phyloP scores from a whole-genome alignment of 2,888 invertebrate species.

The Drosophila meridiana region DNA sequence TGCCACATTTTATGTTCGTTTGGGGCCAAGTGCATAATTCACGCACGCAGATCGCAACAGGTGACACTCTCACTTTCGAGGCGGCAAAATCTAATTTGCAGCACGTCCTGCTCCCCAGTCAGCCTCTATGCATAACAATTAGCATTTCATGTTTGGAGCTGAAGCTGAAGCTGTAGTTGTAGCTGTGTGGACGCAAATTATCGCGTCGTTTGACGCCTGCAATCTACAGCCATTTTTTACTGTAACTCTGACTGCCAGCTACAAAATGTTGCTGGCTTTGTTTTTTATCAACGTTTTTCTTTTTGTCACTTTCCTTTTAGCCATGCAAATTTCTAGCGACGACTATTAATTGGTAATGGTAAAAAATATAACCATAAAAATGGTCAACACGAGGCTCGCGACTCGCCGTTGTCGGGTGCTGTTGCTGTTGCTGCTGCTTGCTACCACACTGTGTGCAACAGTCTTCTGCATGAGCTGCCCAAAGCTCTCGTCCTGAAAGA shows the following conservation, averaged over 20 bases:
- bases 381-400: slow-evolving; percentile 66
- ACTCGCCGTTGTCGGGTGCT: not conserved
- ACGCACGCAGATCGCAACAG: slow-evolving; percentile 61
- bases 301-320: slow-evolving; percentile 76
- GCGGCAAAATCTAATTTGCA: slow-evolving; percentile 54
- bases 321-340: slow-evolving; percentile 75
- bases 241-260: slow-evolving; percentile 34
- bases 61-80: slow-evolving; percentile 76
- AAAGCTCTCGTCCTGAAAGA: slow-evolving; percentile 55
- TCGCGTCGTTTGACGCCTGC: slow-evolving; percentile 58
- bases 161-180: slow-evolving; percentile 3
- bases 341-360: slow-evolving; percentile 79
- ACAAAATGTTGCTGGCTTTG: slow-evolving; percentile 25
- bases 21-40: slow-evolving; percentile 52
- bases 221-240: slow-evolving; percentile 56
- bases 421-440: slow-evolving; percentile 25
- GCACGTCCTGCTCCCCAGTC: slow-evolving; percentile 32
- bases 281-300: slow-evolving; percentile 8
- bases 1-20: slow-evolving; percentile 53
- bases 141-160: slow-evolving; percentile 57
- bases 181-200: slow-evolving; percentile 50
- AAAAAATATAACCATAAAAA: slow-evolving; percentile 69
- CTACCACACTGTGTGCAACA: slow-evolving; percentile 34
- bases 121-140: slow-evolving; percentile 75
- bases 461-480: slow-evolving; percentile 46